Conservation (phyloP, 1,140 invertebrate species). For the Papilio aristodemus region DNA sequence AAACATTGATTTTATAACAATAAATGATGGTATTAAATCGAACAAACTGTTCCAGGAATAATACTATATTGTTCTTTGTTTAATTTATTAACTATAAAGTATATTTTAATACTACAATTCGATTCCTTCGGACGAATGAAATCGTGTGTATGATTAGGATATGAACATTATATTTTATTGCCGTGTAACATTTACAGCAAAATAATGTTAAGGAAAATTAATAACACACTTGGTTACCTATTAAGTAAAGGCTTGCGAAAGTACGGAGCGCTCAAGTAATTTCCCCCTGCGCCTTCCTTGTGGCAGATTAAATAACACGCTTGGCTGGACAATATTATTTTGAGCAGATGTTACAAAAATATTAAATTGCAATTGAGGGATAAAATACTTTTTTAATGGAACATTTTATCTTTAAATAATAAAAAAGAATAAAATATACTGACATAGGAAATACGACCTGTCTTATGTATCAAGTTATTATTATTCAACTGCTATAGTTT, state of each 20-base stretch:
- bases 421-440: no score
- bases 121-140: neutral
- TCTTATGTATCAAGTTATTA: no score
- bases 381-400: no score
- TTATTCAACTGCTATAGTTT: no score
- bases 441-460: no score
- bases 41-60: no score
- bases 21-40: neutral
- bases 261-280: neutral
- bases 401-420: no score
- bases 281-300: constrained; percentile 8
- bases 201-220: constrained; percentile 10
- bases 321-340: constrained; percentile 12
- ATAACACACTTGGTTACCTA: constrained; percentile 4
- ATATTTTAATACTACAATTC: no score
- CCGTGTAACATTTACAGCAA: neutral
- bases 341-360: neutral
- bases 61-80: no score
- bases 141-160: neutral
- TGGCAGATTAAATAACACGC: constrained; percentile 25
- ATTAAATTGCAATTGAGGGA: neutral
- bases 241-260: constrained; percentile 21
- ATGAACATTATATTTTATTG: neutral
- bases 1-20: neutral
- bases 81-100: no score